Conservation (phyloP, 1,140 invertebrate genomes). For the Calycopis cecrops region DNA sequence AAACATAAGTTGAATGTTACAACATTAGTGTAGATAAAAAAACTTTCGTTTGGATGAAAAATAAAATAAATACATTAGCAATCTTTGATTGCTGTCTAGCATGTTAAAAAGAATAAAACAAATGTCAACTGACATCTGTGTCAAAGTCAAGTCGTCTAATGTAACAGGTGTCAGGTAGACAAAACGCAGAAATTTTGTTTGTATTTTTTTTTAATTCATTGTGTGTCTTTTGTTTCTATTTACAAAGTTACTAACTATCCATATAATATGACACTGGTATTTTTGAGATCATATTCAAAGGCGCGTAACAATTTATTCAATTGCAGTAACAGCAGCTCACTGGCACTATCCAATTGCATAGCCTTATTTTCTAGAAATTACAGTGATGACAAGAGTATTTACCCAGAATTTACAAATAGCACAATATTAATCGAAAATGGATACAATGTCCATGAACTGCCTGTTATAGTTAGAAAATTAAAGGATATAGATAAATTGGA, state of each 20-base stretch:
- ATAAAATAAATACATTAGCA: too few relatives aligned
- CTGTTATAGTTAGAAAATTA: constrained; percentile 78
- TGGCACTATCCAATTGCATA: constrained; percentile 25
- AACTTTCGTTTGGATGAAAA: too few relatives aligned
- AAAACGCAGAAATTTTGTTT: background rate
- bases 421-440: constrained; percentile 82
- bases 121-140: too few relatives aligned
- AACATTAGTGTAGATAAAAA: too few relatives aligned
- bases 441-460: constrained; percentile 80
- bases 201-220: background rate
- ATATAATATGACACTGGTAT: constrained; percentile 40
- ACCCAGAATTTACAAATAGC: constrained; percentile 49
- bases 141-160: too few relatives aligned
- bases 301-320: constrained; percentile 40
- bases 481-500: constrained; percentile 42
- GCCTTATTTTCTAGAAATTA: constrained; percentile 33
- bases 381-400: constrained; percentile 46
- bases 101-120: too few relatives aligned
- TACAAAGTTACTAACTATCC: background rate
- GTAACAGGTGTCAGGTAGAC: too few relatives aligned
- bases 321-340: constrained; percentile 31
- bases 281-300: constrained; percentile 52
- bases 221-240: background rate
- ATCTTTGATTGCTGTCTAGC: too few relatives aligned
- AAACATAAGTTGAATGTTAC: too few relatives aligned